phyloP scores from a whole-genome alignment of 2,888 invertebrate genomes.

The Cylloceria caligata region DNA sequence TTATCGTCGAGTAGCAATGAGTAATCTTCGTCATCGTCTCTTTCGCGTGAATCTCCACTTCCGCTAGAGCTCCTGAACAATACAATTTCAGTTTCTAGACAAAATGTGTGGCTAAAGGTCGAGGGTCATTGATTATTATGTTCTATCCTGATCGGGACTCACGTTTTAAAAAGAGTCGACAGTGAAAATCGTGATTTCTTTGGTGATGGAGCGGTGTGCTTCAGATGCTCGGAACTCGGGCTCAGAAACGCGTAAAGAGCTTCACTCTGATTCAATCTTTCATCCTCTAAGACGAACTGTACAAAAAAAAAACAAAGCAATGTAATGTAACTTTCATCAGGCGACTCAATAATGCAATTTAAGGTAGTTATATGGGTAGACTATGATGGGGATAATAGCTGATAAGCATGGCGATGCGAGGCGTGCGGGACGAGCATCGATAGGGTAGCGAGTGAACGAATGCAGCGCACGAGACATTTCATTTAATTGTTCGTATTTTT shows the following conservation, averaged over 20 bases:
- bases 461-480: too few species aligned
- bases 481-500: too few species aligned
- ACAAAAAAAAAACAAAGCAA: conserved; percentile 16
- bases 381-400: too few species aligned
- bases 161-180: conserved; percentile 94
- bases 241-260: conserved; percentile 96
- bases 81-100: too few species aligned
- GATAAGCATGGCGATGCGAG: too few species aligned
- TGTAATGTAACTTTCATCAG: background rate
- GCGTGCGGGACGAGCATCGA: too few species aligned
- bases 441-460: too few species aligned
- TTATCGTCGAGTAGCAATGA: conserved; percentile 90
- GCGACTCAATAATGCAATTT: too few species aligned
- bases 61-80: conserved; percentile 85
- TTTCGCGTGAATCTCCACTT: conserved; percentile 88
- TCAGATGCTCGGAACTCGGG: conserved; percentile 95
- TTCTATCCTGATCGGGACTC: conserved; percentile 73
- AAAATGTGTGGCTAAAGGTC: background rate
- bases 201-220: conserved; percentile 91
- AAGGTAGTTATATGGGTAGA: background rate
- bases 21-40: conserved; percentile 93
- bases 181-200: conserved; percentile 95
- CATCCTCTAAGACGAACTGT: conserved; percentile 94
- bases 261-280: conserved; percentile 94
- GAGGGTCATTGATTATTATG: background rate